A percentile compares a stretch with the other conserved stretches of the same genome.
Conservation (phyloP, 2,888 invertebrate species). For the Seira musarum region DNA sequence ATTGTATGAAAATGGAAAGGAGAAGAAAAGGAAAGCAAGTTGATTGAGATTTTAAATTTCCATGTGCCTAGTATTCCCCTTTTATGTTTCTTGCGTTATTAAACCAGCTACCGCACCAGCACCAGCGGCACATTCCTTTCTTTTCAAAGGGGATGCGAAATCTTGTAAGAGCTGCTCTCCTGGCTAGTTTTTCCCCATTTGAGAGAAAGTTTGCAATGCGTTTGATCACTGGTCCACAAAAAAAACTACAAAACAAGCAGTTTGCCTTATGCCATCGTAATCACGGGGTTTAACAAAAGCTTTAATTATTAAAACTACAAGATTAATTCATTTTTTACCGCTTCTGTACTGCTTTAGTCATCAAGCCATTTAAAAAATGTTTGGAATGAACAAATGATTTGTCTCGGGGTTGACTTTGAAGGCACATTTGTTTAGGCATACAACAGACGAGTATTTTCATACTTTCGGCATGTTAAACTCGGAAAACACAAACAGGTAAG, state of each 20-base stretch:
- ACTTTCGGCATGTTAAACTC: too few species aligned
- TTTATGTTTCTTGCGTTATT: neutral
- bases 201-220: neutral
- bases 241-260: neutral
- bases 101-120: neutral
- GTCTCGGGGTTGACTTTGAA: too few species aligned
- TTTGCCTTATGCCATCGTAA: neutral
- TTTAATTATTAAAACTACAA: neutral
- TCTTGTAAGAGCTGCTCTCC: neutral
- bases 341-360: neutral
- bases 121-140: slow-evolving; percentile 8
- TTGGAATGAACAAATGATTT: too few species aligned
- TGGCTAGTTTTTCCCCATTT: neutral
- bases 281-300: neutral
- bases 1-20: neutral
- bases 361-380: too few species aligned
- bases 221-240: neutral
- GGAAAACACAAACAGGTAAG: too few species aligned
- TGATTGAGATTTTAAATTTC: slow-evolving; percentile 12
- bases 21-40: neutral
- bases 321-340: neutral
- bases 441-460: too few species aligned
- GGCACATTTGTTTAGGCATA: too few species aligned
- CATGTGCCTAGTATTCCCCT: neutral
- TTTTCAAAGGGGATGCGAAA: neutral